These are phyloP conservation scores for Hippopotamus amphibius DNA, from an alignment of 2,113 vertebrate species.

Conservation along the genomic window DNA sequence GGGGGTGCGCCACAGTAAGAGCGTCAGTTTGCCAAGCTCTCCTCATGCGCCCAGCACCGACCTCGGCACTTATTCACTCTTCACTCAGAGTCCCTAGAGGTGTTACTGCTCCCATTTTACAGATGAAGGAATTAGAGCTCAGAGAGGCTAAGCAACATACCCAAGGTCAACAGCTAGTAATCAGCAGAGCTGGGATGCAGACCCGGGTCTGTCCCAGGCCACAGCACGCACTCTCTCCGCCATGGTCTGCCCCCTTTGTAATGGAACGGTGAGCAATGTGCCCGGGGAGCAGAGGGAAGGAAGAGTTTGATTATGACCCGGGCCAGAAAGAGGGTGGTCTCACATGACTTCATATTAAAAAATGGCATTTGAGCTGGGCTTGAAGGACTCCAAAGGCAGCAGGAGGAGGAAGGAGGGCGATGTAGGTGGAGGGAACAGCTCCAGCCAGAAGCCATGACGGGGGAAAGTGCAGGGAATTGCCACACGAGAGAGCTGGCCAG, in stretches of 20 bases:
- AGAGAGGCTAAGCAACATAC: constrained; percentile 6
- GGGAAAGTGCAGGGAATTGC: background rate
- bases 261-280: background rate
- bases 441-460: background rate
- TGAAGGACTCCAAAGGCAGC: constrained; percentile 21
- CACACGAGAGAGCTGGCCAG: background rate
- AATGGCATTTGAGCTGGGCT: background rate
- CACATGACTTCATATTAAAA: background rate
- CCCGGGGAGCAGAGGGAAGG: background rate
- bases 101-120: constrained; percentile 19
- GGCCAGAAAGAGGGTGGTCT: background rate
- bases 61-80: background rate
- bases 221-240: background rate
- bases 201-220: background rate
- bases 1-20: background rate
- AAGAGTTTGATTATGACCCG: background rate
- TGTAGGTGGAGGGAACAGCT: background rate
- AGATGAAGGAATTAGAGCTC: constrained; percentile 29
- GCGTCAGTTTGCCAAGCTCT: background rate
- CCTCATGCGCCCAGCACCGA: background rate
- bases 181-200: background rate
- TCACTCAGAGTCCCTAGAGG: background rate
- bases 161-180: background rate
- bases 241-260: background rate
- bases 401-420: background rate